Evolutionary conservation across 2,888 invertebrate species (phyloP), one percentile per base, ranked within the genome.

Genomic region (Therioaphis trifolii): DNA sequence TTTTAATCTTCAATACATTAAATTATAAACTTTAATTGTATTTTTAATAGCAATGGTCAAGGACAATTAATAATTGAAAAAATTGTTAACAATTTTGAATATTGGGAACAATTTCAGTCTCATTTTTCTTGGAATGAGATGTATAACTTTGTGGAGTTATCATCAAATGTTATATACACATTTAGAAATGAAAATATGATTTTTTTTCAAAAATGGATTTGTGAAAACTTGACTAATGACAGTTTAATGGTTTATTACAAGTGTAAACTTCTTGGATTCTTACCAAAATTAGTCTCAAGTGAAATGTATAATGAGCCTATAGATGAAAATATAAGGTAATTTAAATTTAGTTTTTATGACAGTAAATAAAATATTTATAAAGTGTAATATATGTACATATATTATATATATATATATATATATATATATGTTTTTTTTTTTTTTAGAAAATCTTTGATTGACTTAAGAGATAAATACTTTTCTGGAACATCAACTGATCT

Each of bases 191-290:
- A 76, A 46, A 61, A 27, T 12, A 18, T 76, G 4, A 14, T 14
- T 46, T 61, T 61, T 43, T 24, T 76, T 29, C 61, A 76, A 46
- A 46, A 27, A 27, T 76, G 61, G 76, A 63, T 76, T 43, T 76
- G 76, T 76, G 61, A 76, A n/a, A 24, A 76, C 27, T 61, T 76
- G 18, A 43, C 35, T 24, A 27, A 76, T 43, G 15, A 63, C 29
- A 76, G 61, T n/a, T 61, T 76, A 43, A 76, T 46, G 24, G 29
- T 76, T 43, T 76, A 76, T 63, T 18, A 76, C 46, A 76, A 76
- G 46, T 76, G 27, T 27, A 24, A 27, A 63, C 46, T 76, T 58
- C 43, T 76, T 61, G 76, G 43, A 61, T 63, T 76, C n/a, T 63
- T 76, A 61, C 76, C 76, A 61, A 58, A 61, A 46, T 46, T 76